These are phyloP conservation scores for Pleuronectes platessa DNA, from an alignment of 2,113 vertebrate species.

Conservation along the genomic window DNA sequence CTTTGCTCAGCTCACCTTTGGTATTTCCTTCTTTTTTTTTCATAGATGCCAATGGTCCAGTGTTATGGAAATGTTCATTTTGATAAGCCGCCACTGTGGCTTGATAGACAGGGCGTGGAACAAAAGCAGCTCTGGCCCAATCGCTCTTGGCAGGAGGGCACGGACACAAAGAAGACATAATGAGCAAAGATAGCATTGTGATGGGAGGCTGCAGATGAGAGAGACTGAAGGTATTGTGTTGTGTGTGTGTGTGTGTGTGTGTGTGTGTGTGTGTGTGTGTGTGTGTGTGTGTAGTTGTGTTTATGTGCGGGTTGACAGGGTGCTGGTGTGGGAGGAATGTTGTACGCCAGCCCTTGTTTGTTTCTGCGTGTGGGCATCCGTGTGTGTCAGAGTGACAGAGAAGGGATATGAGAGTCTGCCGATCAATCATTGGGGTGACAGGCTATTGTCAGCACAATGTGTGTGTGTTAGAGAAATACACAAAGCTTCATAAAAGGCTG, in stretches of 20 bases:
- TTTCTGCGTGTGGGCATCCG: slow-evolving; percentile 36
- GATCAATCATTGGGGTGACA: slow-evolving; percentile 44
- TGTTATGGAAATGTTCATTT: slow-evolving; percentile 76
- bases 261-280: slow-evolving; percentile 10
- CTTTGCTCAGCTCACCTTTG: slow-evolving; percentile 66
- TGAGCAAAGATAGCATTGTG: slow-evolving; percentile 72
- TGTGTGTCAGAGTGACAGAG: slow-evolving; percentile 31
- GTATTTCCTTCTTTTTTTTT: slow-evolving; percentile 41
- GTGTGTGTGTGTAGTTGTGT: background rate
- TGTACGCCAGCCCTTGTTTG: slow-evolving; percentile 22
- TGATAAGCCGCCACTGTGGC: slow-evolving; percentile 53
- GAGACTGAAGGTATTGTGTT: slow-evolving; percentile 26
- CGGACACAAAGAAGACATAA: slow-evolving; percentile 72
- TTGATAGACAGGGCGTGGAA: slow-evolving; percentile 65
- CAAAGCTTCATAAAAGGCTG: slow-evolving; percentile 53
- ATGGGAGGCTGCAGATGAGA: slow-evolving; percentile 53
- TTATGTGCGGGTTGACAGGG: background rate
- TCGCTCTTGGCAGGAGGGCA: slow-evolving; percentile 59
- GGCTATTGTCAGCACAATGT: slow-evolving; percentile 2
- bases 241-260: background rate
- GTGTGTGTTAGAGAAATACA: slow-evolving; percentile 31
- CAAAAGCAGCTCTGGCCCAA: slow-evolving; percentile 54
- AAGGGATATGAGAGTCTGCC: slow-evolving; percentile 28
- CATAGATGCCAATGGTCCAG: slow-evolving; percentile 52
- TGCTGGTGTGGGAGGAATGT: slow-evolving; percentile 20